phyloP scores from a whole-genome alignment of 2,888 invertebrate species.

The Lasioglossum malachurum region DNA sequence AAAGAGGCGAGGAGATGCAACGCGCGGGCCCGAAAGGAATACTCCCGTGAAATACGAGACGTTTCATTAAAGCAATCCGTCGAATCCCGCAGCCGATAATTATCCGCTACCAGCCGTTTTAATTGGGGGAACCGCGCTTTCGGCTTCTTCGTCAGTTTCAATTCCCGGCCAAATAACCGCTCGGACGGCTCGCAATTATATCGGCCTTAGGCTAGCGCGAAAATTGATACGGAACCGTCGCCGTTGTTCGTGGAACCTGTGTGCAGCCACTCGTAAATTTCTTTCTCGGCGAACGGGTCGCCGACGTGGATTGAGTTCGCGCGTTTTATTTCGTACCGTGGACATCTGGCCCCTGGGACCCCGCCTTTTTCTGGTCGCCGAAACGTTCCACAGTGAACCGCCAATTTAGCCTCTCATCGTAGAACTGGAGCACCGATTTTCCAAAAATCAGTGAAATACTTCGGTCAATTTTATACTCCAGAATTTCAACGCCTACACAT shows the following conservation, averaged over 20 bases:
- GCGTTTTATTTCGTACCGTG: background rate
- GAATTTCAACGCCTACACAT: background rate
- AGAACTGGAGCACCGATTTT: background rate
- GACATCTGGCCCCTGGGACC: background rate
- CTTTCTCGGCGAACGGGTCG: background rate
- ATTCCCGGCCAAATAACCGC: background rate
- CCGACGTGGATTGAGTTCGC: conserved; percentile 2
- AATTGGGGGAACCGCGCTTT: conserved; percentile 66
- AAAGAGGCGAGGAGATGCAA: conserved; percentile 12
- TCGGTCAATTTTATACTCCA: background rate
- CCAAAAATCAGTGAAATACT: background rate
- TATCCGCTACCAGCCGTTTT: conserved; percentile 70
- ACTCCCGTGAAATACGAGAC: conserved; percentile 76
- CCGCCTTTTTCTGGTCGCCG: background rate
- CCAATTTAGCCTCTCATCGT: background rate
- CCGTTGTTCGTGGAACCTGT: background rate
- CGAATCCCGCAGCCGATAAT: conserved; percentile 69
- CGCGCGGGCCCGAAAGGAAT: conserved; percentile 46
- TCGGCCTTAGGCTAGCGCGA: background rate
- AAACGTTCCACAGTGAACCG: background rate
- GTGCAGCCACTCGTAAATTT: background rate
- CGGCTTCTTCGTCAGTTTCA: conserved; percentile 36
- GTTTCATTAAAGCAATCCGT: conserved; percentile 78
- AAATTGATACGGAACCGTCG: conserved; percentile 2
- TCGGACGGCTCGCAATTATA: background rate